These are phyloP conservation scores for Creontiades dilutus DNA, from an alignment of 2,888 invertebrate species.

Conservation along the genomic window DNA sequence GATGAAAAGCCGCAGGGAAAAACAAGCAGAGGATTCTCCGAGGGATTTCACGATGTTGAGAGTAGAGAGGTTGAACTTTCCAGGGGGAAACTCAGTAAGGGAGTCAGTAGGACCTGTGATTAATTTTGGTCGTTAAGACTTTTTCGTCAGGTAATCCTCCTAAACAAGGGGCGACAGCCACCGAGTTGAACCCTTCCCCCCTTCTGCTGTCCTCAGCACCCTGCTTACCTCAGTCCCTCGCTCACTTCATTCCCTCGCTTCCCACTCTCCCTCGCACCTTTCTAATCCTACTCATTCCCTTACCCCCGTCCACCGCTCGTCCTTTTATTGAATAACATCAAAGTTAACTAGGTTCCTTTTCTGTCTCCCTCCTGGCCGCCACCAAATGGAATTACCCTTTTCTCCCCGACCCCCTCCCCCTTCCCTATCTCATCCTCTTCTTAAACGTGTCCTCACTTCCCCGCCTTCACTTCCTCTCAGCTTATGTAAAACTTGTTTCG, in stretches of 20 bases:
- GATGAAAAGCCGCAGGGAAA: slow-evolving; percentile 11
- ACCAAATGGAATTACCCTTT: background rate
- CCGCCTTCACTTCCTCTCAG: background rate
- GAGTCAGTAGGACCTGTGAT: slow-evolving; percentile 41
- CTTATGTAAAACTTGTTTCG: slow-evolving; percentile 8
- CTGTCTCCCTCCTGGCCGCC: background rate
- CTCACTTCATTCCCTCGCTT: background rate
- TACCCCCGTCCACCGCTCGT: background rate
- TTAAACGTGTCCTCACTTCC: background rate
- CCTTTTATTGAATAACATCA: slow-evolving; percentile 43
- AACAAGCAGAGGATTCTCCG: slow-evolving; percentile 6
- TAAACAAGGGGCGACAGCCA: slow-evolving; percentile 41
- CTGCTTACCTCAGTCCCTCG: background rate
- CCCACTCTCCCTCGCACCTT: background rate
- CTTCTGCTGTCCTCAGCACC: background rate
- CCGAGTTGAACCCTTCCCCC: background rate
- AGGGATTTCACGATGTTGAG: background rate
- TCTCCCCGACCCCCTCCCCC: background rate
- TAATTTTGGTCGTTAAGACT: slow-evolving; percentile 45
- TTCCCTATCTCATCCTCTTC: background rate
- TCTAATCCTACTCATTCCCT: background rate
- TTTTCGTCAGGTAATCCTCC: slow-evolving; percentile 48
- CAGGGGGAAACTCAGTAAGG: background rate
- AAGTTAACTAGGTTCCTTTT: slow-evolving; percentile 30
- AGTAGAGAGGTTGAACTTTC: background rate